Evolutionary conservation across 2,888 invertebrate genomes (phyloP), one percentile per base, ranked within the genome.

Genomic region (Lepidochrysops patricia): DNA sequence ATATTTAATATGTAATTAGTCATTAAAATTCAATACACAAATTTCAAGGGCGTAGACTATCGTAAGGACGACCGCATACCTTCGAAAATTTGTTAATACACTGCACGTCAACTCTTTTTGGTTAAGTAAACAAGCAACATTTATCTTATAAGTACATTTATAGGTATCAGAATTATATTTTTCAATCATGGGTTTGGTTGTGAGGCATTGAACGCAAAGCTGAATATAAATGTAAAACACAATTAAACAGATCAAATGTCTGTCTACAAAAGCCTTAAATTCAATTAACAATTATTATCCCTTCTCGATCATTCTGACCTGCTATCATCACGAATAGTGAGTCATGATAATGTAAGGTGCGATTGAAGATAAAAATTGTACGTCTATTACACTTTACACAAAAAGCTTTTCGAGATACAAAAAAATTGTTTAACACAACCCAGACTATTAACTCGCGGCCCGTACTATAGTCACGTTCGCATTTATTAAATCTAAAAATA

Each of bases 311-410:
- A 37, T 15, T 7, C 4, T 43, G 19, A 15, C 43, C 43, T 43
- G 19, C 19, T 43, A 43, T 43, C 43, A 43, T 43, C 43, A 43
- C 19, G 43, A 43, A 43, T 1, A 26, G 63, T 66, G 62, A 65
- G 48, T 67, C 64, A 67, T 61, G 58, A 61, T 29, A 59, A 62
- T 62, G 64, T 65, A 29, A 27, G 66, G 60, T 65, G 64, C 68
- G 66, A 68, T 66, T 63, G 67, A 66, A 68, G 50, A 61, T 50
- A 62, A 62, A 69, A 70, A 62, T 67, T 69, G 62, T 52, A 56
- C 15, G 69, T 64, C 60, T 63, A 68, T 72, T 69, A 70, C 62
- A 67, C 68, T 67, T 63, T 65, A 60, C 62, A 64, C 62, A 62
- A 60, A 62, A 69, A 68, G 66, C 15, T 15, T 25, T 48, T 63